A percentile compares a stretch with the other conserved stretches of the same genome.
These are phyloP conservation scores for Trichacis sp. DNA, from an alignment of 2,888 invertebrate species.

Conservation along the genomic window DNA sequence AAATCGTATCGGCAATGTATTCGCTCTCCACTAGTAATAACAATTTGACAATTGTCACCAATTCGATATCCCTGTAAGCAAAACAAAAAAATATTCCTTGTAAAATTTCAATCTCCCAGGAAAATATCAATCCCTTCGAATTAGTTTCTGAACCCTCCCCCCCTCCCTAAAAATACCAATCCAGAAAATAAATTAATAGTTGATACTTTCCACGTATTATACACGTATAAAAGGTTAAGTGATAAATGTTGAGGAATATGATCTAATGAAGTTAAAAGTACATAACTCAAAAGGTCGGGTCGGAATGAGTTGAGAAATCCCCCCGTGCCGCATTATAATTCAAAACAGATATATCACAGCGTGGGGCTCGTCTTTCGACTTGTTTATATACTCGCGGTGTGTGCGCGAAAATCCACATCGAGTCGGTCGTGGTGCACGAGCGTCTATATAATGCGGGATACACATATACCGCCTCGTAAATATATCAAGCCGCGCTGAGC, in stretches of 20 bases:
- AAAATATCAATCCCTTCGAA: no score
- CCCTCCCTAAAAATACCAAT: no score
- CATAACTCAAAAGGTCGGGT: conserved; percentile 11
- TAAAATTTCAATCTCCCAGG: no score
- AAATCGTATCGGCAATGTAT: no score
- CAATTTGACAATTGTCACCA: no score
- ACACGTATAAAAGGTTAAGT: not conserved
- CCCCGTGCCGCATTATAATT: conserved; percentile 31
- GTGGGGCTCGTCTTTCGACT: conserved; percentile 39
- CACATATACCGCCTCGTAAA: conserved; percentile 32
- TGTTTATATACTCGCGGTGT: conserved; percentile 39
- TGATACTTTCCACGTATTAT: no score
- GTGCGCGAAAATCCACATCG: conserved; percentile 26
- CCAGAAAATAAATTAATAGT: no score
- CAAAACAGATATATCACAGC: conserved; percentile 43
- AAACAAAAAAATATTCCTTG: no score
- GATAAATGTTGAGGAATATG: conserved; percentile 37
- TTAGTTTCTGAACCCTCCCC: no score
- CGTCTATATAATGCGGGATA: conserved; percentile 29
- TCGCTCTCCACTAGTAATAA: no score
- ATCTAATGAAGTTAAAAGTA: conserved; percentile 41
- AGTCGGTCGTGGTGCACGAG: conserved; percentile 17
- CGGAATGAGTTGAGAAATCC: conserved; percentile 28
- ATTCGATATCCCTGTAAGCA: no score
- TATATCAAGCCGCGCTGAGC: conserved; percentile 26